Evolutionary conservation across 2,888 invertebrate genomes (phyloP), one percentile per base, ranked within the genome.

Genomic region (Caenorhabditis sp.): DNA sequence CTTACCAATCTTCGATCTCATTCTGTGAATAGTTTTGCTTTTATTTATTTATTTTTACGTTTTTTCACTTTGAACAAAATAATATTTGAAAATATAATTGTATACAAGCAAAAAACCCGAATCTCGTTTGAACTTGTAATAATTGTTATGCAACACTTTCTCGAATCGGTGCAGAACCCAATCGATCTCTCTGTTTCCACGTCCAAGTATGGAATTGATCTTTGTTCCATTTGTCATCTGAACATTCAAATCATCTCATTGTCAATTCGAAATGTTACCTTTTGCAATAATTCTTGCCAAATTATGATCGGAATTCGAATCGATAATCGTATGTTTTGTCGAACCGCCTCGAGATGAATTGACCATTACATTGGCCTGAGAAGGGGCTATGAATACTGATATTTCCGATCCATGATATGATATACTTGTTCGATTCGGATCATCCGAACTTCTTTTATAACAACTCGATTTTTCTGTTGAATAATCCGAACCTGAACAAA

Each of bases 321-420:
- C 81, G 19, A 79, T 77, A 31, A 81, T 62, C 12, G 79, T 69
- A 50, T 68, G 75, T 24, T 70, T 64, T 0, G 66, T 27, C 14
- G 63, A 66, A 54, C 64, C 65, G 43, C 43, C 43, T 10, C 43
- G 12, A 10, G 43, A 43, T 5, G 26, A 59, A 65, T 62, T 66
- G 26, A 77, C 69, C 63, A 63, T 57, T 49, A 72, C 64, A 65
- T 63, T 60, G 17, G 75, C 59, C 50, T 82, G 79, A 1, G 83
- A 81, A 8, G 81, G 81, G 8, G 83, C 79, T 51, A 86, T 82
- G 70, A 85, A 86, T 17, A 86, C 82, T 26, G 79, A 79, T 60
- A 86, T 83, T 58, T 86, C 86, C 8, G 85, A 85, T 14, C 86
- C 86, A 12, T 84, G 81, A 72, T 86, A 86, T 19, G 83, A 83